phyloP scores from a whole-genome alignment of 2,113 vertebrate genomes.

The Rallus limicola region DNA sequence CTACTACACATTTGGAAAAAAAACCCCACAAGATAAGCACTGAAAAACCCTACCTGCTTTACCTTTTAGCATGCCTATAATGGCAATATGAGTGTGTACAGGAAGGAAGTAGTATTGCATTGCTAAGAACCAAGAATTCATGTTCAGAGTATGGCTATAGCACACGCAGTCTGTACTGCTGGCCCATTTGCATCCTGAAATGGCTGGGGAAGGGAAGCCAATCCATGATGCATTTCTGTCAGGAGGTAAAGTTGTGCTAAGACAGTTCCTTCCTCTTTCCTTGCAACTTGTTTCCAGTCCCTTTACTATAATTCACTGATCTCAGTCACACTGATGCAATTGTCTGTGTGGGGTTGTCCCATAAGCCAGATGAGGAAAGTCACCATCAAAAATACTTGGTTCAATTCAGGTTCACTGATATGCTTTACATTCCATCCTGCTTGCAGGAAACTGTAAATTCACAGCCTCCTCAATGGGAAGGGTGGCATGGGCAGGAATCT shows the following conservation, averaged over 20 bases:
- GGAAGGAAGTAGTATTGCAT: background rate
- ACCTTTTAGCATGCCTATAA: background rate
- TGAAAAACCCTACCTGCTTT: background rate
- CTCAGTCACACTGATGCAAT: background rate
- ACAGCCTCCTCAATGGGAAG: background rate
- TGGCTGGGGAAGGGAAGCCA: background rate
- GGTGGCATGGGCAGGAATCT: background rate
- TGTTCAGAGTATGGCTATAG: background rate
- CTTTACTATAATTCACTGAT: background rate
- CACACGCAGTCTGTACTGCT: accelerated
- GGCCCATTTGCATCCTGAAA: background rate
- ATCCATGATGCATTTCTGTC: background rate
- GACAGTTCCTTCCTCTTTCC: background rate
- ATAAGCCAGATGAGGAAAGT: background rate
- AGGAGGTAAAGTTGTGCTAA: background rate
- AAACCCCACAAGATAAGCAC: background rate
- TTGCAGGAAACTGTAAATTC: background rate
- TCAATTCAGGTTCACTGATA: background rate
- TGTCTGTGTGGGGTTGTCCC: background rate
- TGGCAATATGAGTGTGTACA: background rate
- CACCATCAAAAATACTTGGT: background rate
- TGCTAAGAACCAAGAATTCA: background rate
- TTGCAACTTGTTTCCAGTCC: background rate
- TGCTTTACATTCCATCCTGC: background rate
- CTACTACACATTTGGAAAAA: background rate